These are phyloP conservation scores for Xestia ashworthii DNA, from an alignment of 2,888 invertebrate species.

Conservation along the genomic window DNA sequence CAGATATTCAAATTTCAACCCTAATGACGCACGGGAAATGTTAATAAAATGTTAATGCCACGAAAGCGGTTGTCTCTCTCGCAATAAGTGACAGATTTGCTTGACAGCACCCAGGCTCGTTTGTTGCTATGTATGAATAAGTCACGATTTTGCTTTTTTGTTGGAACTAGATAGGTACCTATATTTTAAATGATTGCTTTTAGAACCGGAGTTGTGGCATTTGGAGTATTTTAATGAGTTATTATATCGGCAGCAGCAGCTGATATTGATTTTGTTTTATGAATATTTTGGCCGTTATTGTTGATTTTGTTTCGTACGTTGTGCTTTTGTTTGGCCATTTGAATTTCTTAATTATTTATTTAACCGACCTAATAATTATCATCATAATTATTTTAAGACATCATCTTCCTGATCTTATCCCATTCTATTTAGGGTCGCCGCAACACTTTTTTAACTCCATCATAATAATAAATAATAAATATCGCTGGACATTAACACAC, in stretches of 20 bases:
- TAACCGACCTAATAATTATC: not conserved
- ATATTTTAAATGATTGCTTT: constrained; percentile 68
- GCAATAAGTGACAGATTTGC: constrained; percentile 90
- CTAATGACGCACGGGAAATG: constrained; percentile 90
- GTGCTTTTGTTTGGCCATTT: constrained; percentile 21
- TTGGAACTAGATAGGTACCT: constrained; percentile 67
- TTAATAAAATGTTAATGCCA: constrained; percentile 90
- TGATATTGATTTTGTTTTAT: constrained; percentile 55
- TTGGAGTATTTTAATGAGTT: constrained; percentile 68
- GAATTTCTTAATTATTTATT: not conserved
- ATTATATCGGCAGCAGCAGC: constrained; percentile 51
- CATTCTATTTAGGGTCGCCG: too few species aligned
- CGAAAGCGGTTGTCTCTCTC: constrained; percentile 84
- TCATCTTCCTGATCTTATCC: too few species aligned
- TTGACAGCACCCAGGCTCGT: constrained; percentile 86
- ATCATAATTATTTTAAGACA: not conserved
- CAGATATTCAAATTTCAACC: constrained; percentile 90
- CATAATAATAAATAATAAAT: too few species aligned
- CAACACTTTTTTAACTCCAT: too few species aligned
- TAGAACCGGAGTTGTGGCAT: constrained; percentile 66
- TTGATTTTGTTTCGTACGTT: constrained; percentile 8
- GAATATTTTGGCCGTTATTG: constrained; percentile 46
- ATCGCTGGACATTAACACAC: too few species aligned
- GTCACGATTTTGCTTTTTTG: constrained; percentile 88
- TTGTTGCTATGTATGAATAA: constrained; percentile 87